Base-by-base conservation (phyloP, 2,113 vertebrate genomes). In the Myotis lucifugus region DNA sequence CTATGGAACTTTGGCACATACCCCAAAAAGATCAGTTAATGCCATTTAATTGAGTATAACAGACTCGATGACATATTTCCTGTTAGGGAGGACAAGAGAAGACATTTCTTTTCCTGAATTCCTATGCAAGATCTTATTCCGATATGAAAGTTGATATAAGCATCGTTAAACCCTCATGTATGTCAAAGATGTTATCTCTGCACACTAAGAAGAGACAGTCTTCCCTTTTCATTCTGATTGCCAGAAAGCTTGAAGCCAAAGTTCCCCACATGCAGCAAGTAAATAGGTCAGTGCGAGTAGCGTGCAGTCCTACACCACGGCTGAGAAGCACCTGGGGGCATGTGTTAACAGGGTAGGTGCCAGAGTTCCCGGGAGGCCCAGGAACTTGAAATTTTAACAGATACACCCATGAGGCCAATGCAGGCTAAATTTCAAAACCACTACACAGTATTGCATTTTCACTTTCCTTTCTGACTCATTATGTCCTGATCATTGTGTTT, bases 131-230 rank as follows among this genome's bases (percentile, higher is more conserved):
- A 27, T 72, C 21, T 34, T 52, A 27, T 34, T 64, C 23, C 59
- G 27, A 69, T 56, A n/a, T 27, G 73, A 32, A 42, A 74, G 74
- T 40, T 69, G 34, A 74, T 52, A 56, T 2, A 66, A 73, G n/a
- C 54, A 66, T 37, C 67, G 32, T 74, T 61, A 74, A 92, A 59
- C 54, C n/a, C 64, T 83, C 37, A 17, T 10, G 46, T 34, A 64
- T 15, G 42, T 27, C 37, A 79, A 70, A 87, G 79, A 85, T 81
- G 59, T 21, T 52, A 46, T 90, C 74, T 91, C n/a, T 29, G 19
- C 34, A 83, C 48, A 25, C 40, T 78, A 52, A 27, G 69, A n/a
- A 89, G 89, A 83, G 11, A 56, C 23, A 40, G 40, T 3, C 23
- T 93, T 86, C 48, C 48, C 37, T 83, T 87, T 67, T 76, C 72